These are phyloP conservation scores for Hylaeus anthracinus DNA, from an alignment of 1,140 invertebrate genomes.

Conservation along the genomic window DNA sequence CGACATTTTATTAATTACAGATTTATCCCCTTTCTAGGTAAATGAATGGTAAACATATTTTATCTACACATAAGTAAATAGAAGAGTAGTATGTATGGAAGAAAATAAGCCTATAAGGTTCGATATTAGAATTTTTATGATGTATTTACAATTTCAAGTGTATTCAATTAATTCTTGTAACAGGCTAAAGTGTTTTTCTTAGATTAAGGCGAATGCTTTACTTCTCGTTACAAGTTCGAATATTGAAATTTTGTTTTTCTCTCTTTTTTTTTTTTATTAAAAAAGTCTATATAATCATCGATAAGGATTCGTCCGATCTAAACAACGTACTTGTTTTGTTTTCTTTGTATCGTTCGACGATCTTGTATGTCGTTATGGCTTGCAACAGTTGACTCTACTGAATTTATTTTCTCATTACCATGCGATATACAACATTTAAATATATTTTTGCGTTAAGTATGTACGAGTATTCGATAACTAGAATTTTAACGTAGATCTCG, in stretches of 20 bases:
- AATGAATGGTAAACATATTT: conserved; percentile 45
- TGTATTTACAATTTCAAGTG: conserved; percentile 26
- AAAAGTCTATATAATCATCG: not conserved
- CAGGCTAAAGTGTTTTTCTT: conserved; percentile 14
- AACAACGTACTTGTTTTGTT: not conserved
- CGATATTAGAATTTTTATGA: conserved; percentile 58
- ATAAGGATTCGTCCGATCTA: not conserved
- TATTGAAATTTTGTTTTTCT: not conserved
- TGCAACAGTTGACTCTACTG: not conserved
- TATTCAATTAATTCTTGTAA: conserved; percentile 30
- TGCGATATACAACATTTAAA: not conserved
- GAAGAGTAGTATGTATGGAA: conserved; percentile 14
- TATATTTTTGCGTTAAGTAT: not conserved
- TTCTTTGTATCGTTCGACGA: not conserved
- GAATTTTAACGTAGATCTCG: not conserved
- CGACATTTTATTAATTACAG: conserved; percentile 27
- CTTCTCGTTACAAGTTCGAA: not conserved
- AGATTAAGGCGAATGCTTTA: not conserved
- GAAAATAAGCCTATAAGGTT: conserved; percentile 44
- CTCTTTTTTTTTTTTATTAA: not conserved
- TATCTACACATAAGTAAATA: conserved; percentile 43
- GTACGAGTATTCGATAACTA: not conserved
- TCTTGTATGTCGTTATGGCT: not conserved
- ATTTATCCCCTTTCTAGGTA: conserved; percentile 25
- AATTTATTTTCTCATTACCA: not conserved